Conservation (phyloP, 2,113 vertebrate genomes). For the Alectura lathami region DNA sequence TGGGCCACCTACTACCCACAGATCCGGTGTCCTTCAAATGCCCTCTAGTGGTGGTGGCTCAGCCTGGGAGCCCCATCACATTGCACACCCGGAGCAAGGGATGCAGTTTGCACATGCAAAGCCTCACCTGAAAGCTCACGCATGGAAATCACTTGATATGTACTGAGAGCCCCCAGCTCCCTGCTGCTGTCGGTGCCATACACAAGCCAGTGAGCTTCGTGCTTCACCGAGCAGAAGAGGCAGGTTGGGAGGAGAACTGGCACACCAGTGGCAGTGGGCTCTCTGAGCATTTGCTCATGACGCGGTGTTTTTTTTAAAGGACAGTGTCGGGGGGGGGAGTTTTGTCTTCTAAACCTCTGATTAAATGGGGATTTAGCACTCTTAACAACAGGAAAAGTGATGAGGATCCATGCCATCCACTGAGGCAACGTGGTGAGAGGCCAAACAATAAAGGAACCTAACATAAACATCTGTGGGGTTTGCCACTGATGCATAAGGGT, state of each 20-base stretch:
- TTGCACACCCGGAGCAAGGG: background rate
- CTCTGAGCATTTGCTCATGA: background rate
- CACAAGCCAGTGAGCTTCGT: background rate
- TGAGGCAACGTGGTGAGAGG: background rate
- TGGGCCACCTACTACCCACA: background rate
- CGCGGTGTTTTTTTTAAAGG: background rate
- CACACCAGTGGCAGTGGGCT: rapidly evolving
- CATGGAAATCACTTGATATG: background rate
- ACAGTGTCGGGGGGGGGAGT: background rate
- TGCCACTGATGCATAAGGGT: background rate
- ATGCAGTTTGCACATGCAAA: background rate
- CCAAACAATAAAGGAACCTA: background rate
- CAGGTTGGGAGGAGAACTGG: background rate
- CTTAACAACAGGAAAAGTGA: background rate
- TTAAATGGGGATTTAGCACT: background rate
- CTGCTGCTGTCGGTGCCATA: background rate
- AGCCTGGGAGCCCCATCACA: background rate
- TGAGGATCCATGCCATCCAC: background rate
- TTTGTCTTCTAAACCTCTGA: background rate
- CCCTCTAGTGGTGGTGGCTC: slow-evolving; percentile 73
- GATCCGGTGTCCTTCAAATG: slow-evolving; percentile 72
- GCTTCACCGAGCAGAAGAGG: background rate
- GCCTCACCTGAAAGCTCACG: background rate
- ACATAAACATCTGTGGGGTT: background rate
- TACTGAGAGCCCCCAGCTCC: background rate